phyloP scores from a whole-genome alignment of 2,113 vertebrate species.

The Puma concolor region DNA sequence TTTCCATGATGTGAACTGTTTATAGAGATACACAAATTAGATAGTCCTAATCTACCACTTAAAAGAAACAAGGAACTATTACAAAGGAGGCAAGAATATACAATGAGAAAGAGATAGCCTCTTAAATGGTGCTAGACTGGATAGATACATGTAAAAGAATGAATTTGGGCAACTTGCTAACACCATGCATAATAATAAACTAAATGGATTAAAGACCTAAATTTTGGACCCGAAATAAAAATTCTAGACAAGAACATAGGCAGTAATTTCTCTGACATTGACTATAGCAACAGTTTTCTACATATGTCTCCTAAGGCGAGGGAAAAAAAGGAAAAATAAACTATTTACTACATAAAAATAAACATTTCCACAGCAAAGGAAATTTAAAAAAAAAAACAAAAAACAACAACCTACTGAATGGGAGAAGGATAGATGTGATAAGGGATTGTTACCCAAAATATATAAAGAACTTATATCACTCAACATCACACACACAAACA shows the following conservation, averaged over 20 bases:
- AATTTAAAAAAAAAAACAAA: not conserved
- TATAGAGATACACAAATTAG: not conserved
- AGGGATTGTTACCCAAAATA: not conserved
- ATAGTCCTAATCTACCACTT: not conserved
- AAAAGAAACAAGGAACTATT: not conserved
- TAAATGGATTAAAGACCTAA: not conserved
- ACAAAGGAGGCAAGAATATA: not conserved
- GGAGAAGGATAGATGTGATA: not conserved
- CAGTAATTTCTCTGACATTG: not conserved
- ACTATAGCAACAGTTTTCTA: not conserved
- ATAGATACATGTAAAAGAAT: not conserved
- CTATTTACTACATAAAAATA: not conserved
- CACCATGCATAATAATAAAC: not conserved
- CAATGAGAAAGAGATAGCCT: not conserved
- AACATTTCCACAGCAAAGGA: not conserved
- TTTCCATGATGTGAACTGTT: not conserved
- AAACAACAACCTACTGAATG: not conserved
- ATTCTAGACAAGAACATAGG: not conserved
- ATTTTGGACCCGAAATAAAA: not conserved
- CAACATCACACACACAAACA: not conserved
- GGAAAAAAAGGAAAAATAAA: not conserved
- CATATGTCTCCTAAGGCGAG: not conserved
- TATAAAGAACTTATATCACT: not conserved
- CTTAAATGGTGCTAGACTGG: not conserved
- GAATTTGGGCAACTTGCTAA: not conserved